Base-by-base conservation (phyloP, 1,140 invertebrate species). In the Littorina saxatilis region DNA sequence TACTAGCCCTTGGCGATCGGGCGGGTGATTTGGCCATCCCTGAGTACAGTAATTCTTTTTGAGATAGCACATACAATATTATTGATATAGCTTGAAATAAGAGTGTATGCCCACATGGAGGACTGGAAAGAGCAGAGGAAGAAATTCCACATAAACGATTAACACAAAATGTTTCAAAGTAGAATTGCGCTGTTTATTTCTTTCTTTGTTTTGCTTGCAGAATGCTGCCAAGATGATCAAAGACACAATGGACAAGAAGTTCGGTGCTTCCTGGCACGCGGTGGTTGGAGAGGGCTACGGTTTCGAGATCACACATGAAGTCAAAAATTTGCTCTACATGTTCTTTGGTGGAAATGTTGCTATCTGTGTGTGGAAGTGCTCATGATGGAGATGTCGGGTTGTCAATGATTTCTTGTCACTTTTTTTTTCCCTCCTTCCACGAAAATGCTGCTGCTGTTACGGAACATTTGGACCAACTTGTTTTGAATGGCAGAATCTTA, bases 241-340 rank as follows among this genome's bases (percentile, higher is more conserved):
- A 92, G 97, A 99, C 86, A 95, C 94, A 75, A 95, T 99, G 95
- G 98, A 99, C 92, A 98, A 98, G 92, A 98, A 98, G 89, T 98
- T 97, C 92, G 97, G 97, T 32, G 95, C 96, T 0, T 95, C 96
- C 23, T 99, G 98, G 95, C 97, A 99, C 93, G 96, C 96, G 0
- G 95, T 98, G 0, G 96, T 99, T 11, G 97, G 98, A 15, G 97
- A 99, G 93, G 96, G 96, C 27, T 98, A 96, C 92, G 97, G 96
- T n/a, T 98, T 97, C 92, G 96, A 97, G 91, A 95, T 98, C 77
- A 97, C 96, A 0, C 96, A 98, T 92, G 97, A 98, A 93, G 95
- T 96, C 58, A 96, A 96, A 88, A 96, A 96, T 86, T 94, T 99
- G 81, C 93, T 98, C 63, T 97, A 98, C 90, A 96, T 99, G 95